phyloP scores from a whole-genome alignment of 2,888 invertebrate species.

The Carpatolechia fugitivella region DNA sequence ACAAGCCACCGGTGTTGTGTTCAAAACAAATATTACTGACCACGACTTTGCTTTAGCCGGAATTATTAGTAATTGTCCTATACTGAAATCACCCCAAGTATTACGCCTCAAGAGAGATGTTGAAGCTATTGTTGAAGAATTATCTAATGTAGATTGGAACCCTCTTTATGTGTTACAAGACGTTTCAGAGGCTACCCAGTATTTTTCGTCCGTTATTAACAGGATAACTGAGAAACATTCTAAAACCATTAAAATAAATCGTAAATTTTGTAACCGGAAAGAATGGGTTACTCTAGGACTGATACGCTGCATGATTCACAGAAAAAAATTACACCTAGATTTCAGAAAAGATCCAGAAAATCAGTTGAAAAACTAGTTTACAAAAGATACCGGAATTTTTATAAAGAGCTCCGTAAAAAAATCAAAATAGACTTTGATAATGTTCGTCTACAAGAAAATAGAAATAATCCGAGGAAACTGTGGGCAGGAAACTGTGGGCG shows the following conservation, averaged over 20 bases:
- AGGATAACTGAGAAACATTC: neutral
- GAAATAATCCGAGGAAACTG: neutral
- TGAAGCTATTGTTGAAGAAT: neutral
- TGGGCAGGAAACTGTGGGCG: no score
- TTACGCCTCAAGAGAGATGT: neutral
- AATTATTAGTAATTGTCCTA: neutral
- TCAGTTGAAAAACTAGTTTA: neutral
- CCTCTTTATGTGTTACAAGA: neutral
- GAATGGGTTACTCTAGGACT: neutral
- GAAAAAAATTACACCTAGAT: neutral
- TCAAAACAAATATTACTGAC: neutral
- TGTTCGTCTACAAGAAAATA: neutral
- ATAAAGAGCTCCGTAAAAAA: neutral
- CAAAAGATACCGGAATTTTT: neutral
- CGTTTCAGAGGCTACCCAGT: neutral
- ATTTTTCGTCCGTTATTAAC: neutral
- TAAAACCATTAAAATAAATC: neutral
- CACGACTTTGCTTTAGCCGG: neutral
- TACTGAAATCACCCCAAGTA: neutral
- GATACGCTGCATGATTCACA: neutral
- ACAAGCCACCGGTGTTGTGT: neutral
- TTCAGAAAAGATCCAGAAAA: neutral
- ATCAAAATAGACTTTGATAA: neutral
- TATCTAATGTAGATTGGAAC: neutral
- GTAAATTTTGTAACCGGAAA: neutral